Percentiles rank a stretch among this genome's conserved stretches.
Conservation (phyloP, 2,888 invertebrate genomes). For the Pseudoips prasinana region DNA sequence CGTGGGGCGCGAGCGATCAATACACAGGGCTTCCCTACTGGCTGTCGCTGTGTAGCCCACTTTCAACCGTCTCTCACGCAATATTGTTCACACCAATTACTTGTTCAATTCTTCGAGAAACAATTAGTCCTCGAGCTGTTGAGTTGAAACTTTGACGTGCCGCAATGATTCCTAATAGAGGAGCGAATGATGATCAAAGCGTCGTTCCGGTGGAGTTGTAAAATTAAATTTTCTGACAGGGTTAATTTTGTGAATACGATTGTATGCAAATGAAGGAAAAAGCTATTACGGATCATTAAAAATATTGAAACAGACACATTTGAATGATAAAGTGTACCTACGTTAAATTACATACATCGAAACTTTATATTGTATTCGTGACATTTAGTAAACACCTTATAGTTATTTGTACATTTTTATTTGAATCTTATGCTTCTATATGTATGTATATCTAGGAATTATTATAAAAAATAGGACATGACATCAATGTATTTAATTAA, state of each 20-base stretch:
- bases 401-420: too few species aligned
- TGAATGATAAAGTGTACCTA: too few species aligned
- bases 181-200: constrained; percentile 23
- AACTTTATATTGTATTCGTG: too few species aligned
- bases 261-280: constrained; percentile 24
- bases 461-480: too few species aligned
- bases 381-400: too few species aligned
- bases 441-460: too few species aligned
- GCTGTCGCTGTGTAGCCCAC: constrained; percentile 49
- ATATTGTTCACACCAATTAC: constrained; percentile 42
- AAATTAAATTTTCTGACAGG: constrained; percentile 20
- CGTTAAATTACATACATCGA: too few species aligned
- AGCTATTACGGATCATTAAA: constrained; percentile 11
- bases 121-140: constrained; percentile 30
- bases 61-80: constrained; percentile 53
- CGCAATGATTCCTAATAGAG: constrained; percentile 20
- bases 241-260: constrained; percentile 16
- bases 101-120: constrained; percentile 37
- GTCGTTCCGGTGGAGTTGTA: constrained; percentile 14
- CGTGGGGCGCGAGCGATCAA: constrained; percentile 74
- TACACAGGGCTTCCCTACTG: constrained; percentile 71
- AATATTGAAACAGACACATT: too few species aligned
- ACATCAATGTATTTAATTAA: too few species aligned
- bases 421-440: too few species aligned
- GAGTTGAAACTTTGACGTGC: constrained; percentile 21